Evolutionary conservation across 2,797 vertebrate genomes (phyloP).

Genomic region (Pangasius larnaudii): DNA sequence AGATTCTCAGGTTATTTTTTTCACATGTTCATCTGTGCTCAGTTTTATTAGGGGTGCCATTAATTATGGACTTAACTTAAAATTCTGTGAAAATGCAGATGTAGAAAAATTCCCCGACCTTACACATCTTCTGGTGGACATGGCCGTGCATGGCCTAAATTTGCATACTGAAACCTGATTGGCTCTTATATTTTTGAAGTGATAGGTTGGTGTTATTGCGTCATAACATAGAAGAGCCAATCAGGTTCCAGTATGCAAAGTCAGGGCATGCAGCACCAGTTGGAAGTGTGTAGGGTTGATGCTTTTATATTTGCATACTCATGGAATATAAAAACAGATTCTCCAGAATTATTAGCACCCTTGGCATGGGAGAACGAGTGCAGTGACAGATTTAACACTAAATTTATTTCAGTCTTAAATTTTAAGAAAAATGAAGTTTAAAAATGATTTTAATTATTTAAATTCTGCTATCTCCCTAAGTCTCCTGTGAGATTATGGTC

Average conservation of each 20-base stretch:
- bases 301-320: not conserved
- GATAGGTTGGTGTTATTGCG: not conserved
- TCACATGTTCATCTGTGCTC: not conserved
- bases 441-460: not conserved
- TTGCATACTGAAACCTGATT: not conserved
- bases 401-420: not conserved
- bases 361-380: not conserved
- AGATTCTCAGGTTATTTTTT: not conserved
- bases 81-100: not conserved
- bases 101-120: not conserved
- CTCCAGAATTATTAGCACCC: not conserved
- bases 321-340: not conserved
- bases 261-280: not conserved
- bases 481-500: conserved; percentile 77
- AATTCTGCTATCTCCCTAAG: conserved; percentile 29
- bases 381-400: not conserved
- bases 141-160: not conserved
- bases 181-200: not conserved
- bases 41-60: not conserved
- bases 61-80: not conserved
- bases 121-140: not conserved
- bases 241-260: not conserved
- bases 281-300: not conserved
- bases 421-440: not conserved
- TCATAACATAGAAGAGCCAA: not conserved